Evolutionary conservation across 2,888 invertebrate genomes (phyloP).

Genomic region (Eupithecia vulgata): DNA sequence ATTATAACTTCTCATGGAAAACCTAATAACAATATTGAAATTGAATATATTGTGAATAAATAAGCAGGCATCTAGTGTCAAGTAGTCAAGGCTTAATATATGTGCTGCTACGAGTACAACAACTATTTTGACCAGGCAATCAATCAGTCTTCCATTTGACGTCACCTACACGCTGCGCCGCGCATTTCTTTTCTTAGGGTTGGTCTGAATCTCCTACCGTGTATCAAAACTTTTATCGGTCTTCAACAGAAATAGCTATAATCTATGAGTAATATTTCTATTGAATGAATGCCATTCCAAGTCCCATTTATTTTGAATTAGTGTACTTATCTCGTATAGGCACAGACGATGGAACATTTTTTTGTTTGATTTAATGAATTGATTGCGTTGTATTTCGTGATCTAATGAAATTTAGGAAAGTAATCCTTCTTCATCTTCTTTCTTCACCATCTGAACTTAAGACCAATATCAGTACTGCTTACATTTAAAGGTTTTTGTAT

Average conservation of each 20-base stretch:
- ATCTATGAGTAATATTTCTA: constrained; percentile 34
- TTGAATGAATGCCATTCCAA: constrained; percentile 34
- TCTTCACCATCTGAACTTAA: too few species aligned
- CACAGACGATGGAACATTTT: constrained; percentile 2
- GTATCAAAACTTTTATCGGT: constrained; percentile 22
- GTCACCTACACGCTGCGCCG: not conserved
- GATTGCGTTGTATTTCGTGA: too few species aligned
- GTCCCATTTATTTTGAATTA: constrained; percentile 27
- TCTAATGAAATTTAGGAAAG: too few species aligned
- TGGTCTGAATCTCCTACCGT: not conserved
- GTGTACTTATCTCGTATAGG: constrained; percentile 12
- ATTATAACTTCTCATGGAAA: too few species aligned
- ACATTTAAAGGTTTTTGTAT: too few species aligned
- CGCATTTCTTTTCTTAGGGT: not conserved
- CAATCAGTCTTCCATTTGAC: not conserved
- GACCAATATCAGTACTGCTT: too few species aligned
- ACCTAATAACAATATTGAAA: too few species aligned
- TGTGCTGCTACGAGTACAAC: too few species aligned
- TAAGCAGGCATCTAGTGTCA: not conserved
- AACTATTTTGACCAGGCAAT: not conserved
- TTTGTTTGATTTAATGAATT: not conserved
- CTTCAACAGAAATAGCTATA: constrained; percentile 34
- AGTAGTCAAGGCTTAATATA: not conserved
- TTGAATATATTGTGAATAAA: too few species aligned
- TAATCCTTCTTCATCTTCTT: too few species aligned